A percentile compares a stretch with the other conserved stretches of the same genome.
These are phyloP conservation scores for Drosophila arawakana DNA, from an alignment of 1,140 invertebrate species.

Conservation along the genomic window DNA sequence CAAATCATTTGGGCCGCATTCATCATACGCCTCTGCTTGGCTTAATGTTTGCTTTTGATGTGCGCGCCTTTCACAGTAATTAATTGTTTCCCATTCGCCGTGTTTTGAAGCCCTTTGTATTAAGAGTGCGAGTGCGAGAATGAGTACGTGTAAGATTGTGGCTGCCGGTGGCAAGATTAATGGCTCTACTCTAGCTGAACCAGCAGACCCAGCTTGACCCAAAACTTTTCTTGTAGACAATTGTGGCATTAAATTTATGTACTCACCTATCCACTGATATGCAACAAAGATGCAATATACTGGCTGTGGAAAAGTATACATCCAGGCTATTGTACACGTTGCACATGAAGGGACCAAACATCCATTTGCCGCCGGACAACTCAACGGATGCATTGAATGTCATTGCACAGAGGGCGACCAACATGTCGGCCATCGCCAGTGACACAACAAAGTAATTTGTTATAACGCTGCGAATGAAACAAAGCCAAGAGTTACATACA, in stretches of 20 bases:
- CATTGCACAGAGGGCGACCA: conserved; percentile 96
- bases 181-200: conserved; percentile 46
- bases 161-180: conserved; percentile 66
- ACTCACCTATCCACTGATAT: conserved; percentile 93
- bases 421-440: conserved; percentile 94
- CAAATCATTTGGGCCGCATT: conserved; percentile 79
- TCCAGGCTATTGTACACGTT: conserved; percentile 97
- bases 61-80: conserved; percentile 74
- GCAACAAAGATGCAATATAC: conserved; percentile 97
- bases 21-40: conserved; percentile 65
- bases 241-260: neutral
- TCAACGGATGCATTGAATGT: conserved; percentile 97
- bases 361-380: conserved; percentile 91
- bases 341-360: conserved; percentile 95
- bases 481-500: conserved; percentile 36
- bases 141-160: conserved; percentile 53
- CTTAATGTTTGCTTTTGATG: conserved; percentile 79
- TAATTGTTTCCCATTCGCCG: conserved; percentile 70
- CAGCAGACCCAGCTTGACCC: neutral
- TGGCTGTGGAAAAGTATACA: conserved; percentile 97
- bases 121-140: conserved; percentile 38
- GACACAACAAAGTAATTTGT: conserved; percentile 98
- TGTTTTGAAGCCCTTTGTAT: conserved; percentile 32
- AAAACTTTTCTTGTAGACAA: neutral
- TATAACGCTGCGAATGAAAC: conserved; percentile 87